These are phyloP conservation scores for Coleophora deauratella DNA, from an alignment of 2,888 invertebrate genomes.

Conservation along the genomic window DNA sequence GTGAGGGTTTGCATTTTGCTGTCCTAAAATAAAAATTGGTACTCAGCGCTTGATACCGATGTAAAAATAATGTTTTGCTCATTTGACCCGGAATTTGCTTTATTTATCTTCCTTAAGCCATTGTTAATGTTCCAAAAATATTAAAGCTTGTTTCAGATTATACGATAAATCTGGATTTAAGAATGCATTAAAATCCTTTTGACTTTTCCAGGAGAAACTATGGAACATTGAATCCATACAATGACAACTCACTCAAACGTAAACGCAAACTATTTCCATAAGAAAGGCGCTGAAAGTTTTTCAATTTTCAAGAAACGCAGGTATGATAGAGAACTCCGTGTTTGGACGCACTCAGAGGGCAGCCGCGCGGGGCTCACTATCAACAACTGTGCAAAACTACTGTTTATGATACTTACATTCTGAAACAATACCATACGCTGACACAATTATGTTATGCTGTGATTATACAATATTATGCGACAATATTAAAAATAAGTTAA, in stretches of 20 bases:
- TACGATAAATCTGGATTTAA: no score
- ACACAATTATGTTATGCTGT: no score
- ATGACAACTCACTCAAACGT: constrained; percentile 70
- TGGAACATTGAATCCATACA: constrained; percentile 58
- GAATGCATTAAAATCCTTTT: no score
- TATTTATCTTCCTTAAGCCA: background rate
- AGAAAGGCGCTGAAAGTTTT: constrained; percentile 70
- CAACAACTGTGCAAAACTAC: no score
- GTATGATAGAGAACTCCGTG: constrained; percentile 68
- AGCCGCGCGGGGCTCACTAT: constrained; percentile 13
- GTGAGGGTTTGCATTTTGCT: constrained; percentile 60
- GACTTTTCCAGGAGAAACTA: constrained; percentile 29
- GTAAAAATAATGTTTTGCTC: no score
- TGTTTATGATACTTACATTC: no score
- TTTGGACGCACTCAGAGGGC: constrained; percentile 56
- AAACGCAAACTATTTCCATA: constrained; percentile 70
- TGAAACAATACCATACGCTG: no score
- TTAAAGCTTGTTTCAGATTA: no score
- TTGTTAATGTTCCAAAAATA: constrained; percentile 23
- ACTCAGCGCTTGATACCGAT: constrained; percentile 19
- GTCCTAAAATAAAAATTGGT: constrained; percentile 57
- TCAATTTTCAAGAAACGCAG: constrained; percentile 74
- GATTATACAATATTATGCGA: no score
- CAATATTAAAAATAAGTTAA: no score
- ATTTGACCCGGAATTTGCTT: background rate